These are phyloP conservation scores for Sphaerophoria taeniata DNA, from an alignment of 2,888 invertebrate genomes.

Conservation along the genomic window DNA sequence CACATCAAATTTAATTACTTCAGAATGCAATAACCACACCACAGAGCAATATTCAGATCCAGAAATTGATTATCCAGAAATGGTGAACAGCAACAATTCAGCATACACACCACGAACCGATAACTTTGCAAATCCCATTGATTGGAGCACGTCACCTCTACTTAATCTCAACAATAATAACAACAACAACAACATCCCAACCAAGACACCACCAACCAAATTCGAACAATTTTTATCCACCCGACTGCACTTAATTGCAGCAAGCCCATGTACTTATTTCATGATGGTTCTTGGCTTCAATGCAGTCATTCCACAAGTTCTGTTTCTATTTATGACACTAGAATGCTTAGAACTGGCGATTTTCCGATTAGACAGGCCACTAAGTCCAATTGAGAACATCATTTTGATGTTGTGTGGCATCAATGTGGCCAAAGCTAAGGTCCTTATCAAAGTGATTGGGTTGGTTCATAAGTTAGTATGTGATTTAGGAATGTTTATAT, in stretches of 20 bases:
- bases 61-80: slow-evolving; percentile 60
- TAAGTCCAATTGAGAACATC: slow-evolving; percentile 46
- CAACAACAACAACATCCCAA: slow-evolving; percentile 14
- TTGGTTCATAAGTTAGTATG: slow-evolving; percentile 45
- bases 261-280: slow-evolving; percentile 54
- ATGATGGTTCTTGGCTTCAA: slow-evolving; percentile 34
- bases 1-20: slow-evolving; percentile 87
- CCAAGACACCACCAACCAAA: slow-evolving; percentile 33
- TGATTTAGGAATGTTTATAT: slow-evolving; percentile 62
- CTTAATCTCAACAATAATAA: slow-evolving; percentile 80
- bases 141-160: slow-evolving; percentile 37
- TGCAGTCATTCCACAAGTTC: slow-evolving; percentile 31
- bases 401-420: slow-evolving; percentile 51
- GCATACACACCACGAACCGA: slow-evolving; percentile 9
- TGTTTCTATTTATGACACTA: slow-evolving; percentile 52
- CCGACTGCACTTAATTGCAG: slow-evolving; percentile 47
- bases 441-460: slow-evolving; percentile 48
- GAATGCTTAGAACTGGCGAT: slow-evolving; percentile 52
- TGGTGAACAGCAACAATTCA: slow-evolving; percentile 32
- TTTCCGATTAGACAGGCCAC: slow-evolving; percentile 42
- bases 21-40: slow-evolving; percentile 41
- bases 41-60: slow-evolving; percentile 60
- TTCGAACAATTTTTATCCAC: slow-evolving; percentile 44
- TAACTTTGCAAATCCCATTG: slow-evolving; percentile 21
- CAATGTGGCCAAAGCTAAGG: slow-evolving; percentile 46